Percentiles rank a stretch among this genome's conserved stretches.
Conservation (phyloP, 2,888 invertebrate species). For the Corbicula japonica region DNA sequence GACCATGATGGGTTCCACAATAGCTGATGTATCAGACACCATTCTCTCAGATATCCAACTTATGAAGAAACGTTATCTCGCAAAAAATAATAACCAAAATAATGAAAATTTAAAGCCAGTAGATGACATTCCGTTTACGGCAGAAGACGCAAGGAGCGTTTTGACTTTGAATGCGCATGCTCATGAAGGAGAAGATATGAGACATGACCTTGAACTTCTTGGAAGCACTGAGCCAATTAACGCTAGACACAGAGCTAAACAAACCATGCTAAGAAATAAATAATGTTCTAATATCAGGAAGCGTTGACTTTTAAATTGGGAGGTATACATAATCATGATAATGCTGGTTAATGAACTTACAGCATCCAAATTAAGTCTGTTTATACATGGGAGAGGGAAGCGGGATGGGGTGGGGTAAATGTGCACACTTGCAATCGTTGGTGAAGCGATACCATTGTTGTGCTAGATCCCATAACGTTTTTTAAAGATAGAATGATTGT, state of each 20-base stretch:
- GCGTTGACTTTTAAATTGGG: no score
- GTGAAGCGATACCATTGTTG: no score
- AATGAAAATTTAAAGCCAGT: constrained; percentile 38
- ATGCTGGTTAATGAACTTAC: no score
- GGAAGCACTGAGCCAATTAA: constrained; percentile 73
- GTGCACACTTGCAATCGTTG: no score
- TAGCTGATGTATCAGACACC: constrained; percentile 60
- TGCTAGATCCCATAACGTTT: no score
- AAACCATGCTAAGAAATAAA: no score
- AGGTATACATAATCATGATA: no score
- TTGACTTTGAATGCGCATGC: constrained; percentile 22
- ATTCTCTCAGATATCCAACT: constrained; percentile 65
- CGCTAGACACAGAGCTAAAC: constrained; percentile 60
- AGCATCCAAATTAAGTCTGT: no score
- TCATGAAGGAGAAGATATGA: constrained; percentile 63
- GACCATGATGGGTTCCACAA: constrained; percentile 46
- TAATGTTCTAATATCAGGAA: no score
- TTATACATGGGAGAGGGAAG: no score
- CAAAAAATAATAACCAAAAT: constrained; percentile 25
- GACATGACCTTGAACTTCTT: constrained; percentile 71
- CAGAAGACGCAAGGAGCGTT: constrained; percentile 52
- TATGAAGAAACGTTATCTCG: constrained; percentile 68
- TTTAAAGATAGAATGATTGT: no score
- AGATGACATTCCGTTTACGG: constrained; percentile 56
- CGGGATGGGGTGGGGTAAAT: no score